Conservation (phyloP, 2,888 invertebrate species). For the Glaucopsyche alexis region DNA sequence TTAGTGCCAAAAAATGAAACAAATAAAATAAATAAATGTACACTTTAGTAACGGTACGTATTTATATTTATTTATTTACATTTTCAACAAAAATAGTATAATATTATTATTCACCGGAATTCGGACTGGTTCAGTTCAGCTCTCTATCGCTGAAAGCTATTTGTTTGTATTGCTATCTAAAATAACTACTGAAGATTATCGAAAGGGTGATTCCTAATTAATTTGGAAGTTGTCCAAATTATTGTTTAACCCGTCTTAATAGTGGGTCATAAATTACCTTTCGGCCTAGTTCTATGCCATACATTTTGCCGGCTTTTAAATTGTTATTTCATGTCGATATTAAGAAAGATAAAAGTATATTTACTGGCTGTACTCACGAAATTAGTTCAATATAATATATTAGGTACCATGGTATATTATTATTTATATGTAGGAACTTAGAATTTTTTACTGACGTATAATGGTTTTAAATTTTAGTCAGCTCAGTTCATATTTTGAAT, state of each 20-base stretch:
- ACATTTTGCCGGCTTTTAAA: constrained; percentile 1
- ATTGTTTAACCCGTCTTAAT: constrained; percentile 27
- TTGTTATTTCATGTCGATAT: constrained; percentile 4
- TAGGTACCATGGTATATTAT: neutral
- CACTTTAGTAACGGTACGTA: too few relatives aligned
- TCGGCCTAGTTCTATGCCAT: constrained; percentile 5
- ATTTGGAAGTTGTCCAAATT: constrained; percentile 36
- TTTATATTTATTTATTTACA: neutral
- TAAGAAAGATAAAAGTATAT: constrained; percentile 5
- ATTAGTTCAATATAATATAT: neutral
- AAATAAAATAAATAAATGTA: too few relatives aligned
- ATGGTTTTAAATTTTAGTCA: too few relatives aligned
- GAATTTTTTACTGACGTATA: too few relatives aligned
- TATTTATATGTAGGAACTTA: neutral
- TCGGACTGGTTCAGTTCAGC: neutral
- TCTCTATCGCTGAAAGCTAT: neutral
- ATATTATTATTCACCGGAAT: too few relatives aligned
- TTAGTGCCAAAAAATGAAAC: too few relatives aligned
- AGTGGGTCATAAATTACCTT: constrained; percentile 18
- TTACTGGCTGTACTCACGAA: neutral
- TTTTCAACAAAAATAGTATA: neutral
- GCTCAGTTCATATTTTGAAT: too few relatives aligned
- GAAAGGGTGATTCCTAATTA: constrained; percentile 33
- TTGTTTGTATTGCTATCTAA: constrained; percentile 11
- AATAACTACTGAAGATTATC: constrained; percentile 27